Conservation (phyloP, 2,888 invertebrate genomes). For the Diloba caeruleocephala region DNA sequence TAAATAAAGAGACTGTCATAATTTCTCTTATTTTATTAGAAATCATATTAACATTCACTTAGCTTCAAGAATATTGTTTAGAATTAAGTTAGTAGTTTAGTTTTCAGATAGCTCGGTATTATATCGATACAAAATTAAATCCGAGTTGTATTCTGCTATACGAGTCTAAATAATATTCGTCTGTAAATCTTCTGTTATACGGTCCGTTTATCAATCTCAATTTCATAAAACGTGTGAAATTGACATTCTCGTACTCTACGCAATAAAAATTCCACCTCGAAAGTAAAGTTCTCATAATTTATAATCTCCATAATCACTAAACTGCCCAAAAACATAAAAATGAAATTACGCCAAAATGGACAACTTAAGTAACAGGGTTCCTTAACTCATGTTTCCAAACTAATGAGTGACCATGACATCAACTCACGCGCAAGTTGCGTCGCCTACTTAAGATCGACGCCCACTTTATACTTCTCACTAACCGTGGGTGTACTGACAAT, state of each 20-base stretch:
- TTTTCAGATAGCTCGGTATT: no score
- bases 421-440: slow-evolving; percentile 72
- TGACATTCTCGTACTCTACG: neutral
- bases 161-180: no score
- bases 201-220: neutral
- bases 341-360: slow-evolving; percentile 34
- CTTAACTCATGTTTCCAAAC: slow-evolving; percentile 57
- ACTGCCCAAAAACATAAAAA: slow-evolving; percentile 17
- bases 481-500: slow-evolving; percentile 85
- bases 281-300: slow-evolving; percentile 1
- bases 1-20: neutral
- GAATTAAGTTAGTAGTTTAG: no score
- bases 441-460: slow-evolving; percentile 71
- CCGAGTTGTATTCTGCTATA: no score
- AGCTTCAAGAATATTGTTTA: no score
- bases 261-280: neutral
- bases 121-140: no score
- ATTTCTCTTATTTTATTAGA: slow-evolving; percentile 4
- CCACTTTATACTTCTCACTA: slow-evolving; percentile 70
- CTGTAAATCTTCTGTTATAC: no score
- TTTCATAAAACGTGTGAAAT: no score
- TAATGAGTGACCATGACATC: slow-evolving; percentile 78
- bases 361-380: slow-evolving; percentile 47
- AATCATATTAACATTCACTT: neutral
- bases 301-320: slow-evolving; percentile 1